Evolutionary conservation across 2,113 vertebrate species (phyloP).

Genomic region (Silurus asotus): DNA sequence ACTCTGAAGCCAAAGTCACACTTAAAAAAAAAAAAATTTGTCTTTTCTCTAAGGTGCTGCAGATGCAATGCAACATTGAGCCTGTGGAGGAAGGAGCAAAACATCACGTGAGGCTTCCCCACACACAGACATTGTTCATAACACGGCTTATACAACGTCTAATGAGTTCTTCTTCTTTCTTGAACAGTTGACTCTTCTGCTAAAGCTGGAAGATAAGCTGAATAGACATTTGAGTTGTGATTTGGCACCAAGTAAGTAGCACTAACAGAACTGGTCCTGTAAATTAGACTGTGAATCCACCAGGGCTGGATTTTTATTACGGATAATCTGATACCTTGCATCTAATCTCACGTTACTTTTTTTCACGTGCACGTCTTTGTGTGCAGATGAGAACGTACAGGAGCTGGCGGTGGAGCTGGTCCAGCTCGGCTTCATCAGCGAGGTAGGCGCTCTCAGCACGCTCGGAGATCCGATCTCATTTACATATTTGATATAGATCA

Average conservation of each 20-base stretch:
- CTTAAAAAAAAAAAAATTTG: background rate
- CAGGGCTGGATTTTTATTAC: background rate
- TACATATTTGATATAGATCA: background rate
- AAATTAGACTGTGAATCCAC: background rate
- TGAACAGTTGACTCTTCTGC: conserved; percentile 86
- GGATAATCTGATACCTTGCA: background rate
- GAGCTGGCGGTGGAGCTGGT: conserved; percentile 94
- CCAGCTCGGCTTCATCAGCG: conserved; percentile 96
- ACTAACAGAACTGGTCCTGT: too few relatives aligned
- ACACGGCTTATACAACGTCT: background rate
- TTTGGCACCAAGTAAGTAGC: conserved; percentile 50
- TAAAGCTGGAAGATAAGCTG: conserved; percentile 98
- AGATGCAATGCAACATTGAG: conserved; percentile 99
- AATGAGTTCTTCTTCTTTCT: conserved; percentile 9
- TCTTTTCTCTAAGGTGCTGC: conserved; percentile 79
- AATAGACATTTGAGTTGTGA: conserved; percentile 97
- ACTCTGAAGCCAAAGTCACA: too few relatives aligned
- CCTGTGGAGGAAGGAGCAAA: conserved; percentile 93
- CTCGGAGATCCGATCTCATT: background rate
- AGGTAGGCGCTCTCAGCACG: conserved; percentile 72
- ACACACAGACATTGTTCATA: background rate
- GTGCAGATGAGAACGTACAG: conserved; percentile 90
- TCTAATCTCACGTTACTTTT: background rate
- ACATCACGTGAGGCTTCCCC: conserved; percentile 81
- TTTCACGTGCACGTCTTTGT: background rate